Evolutionary conservation across 2,113 vertebrate genomes (phyloP), one percentile per base, ranked within the genome.

Genomic region (Austrofundulus limnaeus): DNA sequence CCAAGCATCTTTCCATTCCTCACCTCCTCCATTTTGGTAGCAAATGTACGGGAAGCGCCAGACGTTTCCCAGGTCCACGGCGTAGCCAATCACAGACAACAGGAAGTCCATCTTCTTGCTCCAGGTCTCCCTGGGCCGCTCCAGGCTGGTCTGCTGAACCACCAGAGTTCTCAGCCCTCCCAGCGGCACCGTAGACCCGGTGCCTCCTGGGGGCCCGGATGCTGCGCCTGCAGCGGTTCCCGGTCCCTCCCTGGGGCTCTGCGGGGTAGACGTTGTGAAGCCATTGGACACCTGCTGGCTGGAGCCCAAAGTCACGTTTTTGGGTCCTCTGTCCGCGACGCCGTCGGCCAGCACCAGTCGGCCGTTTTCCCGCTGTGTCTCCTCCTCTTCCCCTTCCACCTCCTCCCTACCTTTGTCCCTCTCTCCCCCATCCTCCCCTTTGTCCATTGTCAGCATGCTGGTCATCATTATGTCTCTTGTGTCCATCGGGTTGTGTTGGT

Each of bases 41-140:
- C 96, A 98, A 72, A 99, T 94, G 59, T 98, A 98, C 5, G 97
- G 97, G 82, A 99, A 99, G 49, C 97, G 95, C 97, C 97, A 99
- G 55, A 99, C 94, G 0, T 99, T 99, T 52, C 97, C 97, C 87
- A 99, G 92, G 86, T 99, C 97, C 78, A 98, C 97, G 0, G 97
- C 96, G 0, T 98, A 99, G 71, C 97, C 97, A 19, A 99, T 96
- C 76, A 99, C 97, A 0, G 97, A 98, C 69, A 99, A 93, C 14
- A 99, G 87, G 86, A 99, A 99, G 92, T 99, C 97, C 88, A 96
- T 87, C 92, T 99, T 98, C 92, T 98, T 98, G 82, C 94, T 93
- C 97, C 97, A 99, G 37, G 95, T 98, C 85, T 99, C 97, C 0
- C 93, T 84, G n/a, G 93, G 93, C 70, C 81, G 89, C 15, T 94